Conservation (phyloP, 2,888 invertebrate genomes). For the Drosophila merina region DNA sequence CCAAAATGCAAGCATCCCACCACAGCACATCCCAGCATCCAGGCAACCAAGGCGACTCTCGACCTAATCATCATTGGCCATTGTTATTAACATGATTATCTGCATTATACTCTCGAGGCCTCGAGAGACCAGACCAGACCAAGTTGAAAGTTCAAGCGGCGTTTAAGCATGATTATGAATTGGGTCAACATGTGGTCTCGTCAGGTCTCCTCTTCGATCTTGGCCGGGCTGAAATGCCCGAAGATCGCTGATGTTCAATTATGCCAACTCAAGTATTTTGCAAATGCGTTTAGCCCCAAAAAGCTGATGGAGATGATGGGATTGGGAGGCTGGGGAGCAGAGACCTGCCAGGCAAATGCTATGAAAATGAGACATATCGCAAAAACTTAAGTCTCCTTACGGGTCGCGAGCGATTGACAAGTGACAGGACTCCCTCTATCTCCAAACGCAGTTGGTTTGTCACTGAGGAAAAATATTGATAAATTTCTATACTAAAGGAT, state of each 20-base stretch:
- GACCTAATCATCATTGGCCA: conserved; percentile 80
- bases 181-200: conserved; percentile 76
- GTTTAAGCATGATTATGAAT: conserved; percentile 79
- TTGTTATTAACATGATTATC: conserved; percentile 79
- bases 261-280: conserved; percentile 61
- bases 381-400: conserved; percentile 65
- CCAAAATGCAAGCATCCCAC: conserved; percentile 9
- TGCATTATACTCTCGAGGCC: conserved; percentile 67
- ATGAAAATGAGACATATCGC: conserved; percentile 81
- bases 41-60: conserved; percentile 12
- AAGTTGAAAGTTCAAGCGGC: conserved; percentile 77
- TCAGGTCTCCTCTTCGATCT: conserved; percentile 7
- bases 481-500: too few relatives aligned
- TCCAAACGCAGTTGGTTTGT: conserved; percentile 25
- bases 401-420: conserved; percentile 70
- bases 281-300: conserved; percentile 62
- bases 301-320: conserved; percentile 21
- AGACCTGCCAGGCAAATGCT: conserved; percentile 71
- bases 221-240: background rate
- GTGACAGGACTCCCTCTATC: conserved; percentile 57
- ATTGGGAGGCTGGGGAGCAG: background rate
- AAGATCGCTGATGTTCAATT: conserved; percentile 56
- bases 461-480: conserved; percentile 8
- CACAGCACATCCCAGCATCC: background rate
- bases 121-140: conserved; percentile 46